A percentile compares a stretch with the other conserved stretches of the same genome.
These are phyloP conservation scores for Agrypnia vestita DNA, from an alignment of 1,140 invertebrate species.

Conservation along the genomic window DNA sequence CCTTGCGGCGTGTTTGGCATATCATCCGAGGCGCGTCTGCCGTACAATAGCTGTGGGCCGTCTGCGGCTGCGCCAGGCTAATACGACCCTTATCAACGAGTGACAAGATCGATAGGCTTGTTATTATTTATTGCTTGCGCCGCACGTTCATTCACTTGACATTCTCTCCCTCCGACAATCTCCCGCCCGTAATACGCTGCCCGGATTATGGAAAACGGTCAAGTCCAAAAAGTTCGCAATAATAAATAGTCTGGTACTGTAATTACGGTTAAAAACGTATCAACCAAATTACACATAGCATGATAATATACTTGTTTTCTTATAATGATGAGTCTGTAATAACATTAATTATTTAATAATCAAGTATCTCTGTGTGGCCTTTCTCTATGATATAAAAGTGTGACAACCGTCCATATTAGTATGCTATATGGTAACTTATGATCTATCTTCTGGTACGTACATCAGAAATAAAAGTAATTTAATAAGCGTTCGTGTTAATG, in stretches of 20 bases:
- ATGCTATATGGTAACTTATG: no score
- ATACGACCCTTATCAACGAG: conserved; percentile 50
- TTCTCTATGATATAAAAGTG: no score
- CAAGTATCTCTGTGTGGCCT: no score
- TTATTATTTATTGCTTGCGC: conserved; percentile 53
- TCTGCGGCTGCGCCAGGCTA: conserved; percentile 43
- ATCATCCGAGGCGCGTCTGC: conserved; percentile 20
- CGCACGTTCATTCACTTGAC: conserved; percentile 46
- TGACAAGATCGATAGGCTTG: conserved; percentile 53
- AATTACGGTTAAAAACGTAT: neutral
- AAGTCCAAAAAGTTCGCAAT: no score
- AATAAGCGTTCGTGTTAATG: no score
- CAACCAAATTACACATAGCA: neutral
- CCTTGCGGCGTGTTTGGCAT: conserved; percentile 43
- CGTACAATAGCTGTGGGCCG: conserved; percentile 28
- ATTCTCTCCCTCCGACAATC: conserved; percentile 27
- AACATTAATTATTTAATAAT: neutral
- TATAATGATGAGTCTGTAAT: no score
- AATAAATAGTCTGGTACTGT: no score
- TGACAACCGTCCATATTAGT: no score
- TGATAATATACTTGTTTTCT: neutral
- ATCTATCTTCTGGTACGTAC: no score
- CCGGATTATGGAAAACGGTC: conserved; percentile 32
- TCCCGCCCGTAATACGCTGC: conserved; percentile 26
- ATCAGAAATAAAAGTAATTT: no score